Conservation (phyloP, 2,888 invertebrate species). For the Piscicola geometra region DNA sequence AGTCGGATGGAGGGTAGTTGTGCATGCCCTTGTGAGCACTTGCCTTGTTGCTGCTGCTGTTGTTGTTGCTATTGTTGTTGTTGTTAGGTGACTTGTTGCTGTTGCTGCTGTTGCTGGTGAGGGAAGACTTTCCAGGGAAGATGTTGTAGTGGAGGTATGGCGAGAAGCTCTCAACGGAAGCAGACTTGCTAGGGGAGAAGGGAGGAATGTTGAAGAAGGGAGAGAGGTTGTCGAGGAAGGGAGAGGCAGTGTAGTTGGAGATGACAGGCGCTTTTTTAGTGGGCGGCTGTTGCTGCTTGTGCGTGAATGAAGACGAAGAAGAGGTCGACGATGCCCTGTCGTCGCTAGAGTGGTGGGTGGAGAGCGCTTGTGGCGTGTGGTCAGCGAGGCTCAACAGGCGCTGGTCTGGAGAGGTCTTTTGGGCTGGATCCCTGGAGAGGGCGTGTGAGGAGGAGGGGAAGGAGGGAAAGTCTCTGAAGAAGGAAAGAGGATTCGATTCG, state of each 20-base stretch:
- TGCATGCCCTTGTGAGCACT: background rate
- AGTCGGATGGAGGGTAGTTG: background rate
- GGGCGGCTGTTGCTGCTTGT: background rate
- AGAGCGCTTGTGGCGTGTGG: background rate
- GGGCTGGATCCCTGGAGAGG: background rate
- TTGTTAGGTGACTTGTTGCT: background rate
- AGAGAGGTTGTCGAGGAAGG: slow-evolving; percentile 7
- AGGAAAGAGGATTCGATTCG: slow-evolving; percentile 2
- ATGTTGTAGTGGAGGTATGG: slow-evolving; percentile 5
- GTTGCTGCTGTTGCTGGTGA: background rate
- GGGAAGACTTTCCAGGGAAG: background rate
- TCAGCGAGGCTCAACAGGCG: background rate
- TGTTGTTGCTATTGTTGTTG: background rate
- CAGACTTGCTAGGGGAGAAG: slow-evolving; percentile 2
- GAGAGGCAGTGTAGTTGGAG: background rate
- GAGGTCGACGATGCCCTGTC: background rate
- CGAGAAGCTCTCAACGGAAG: background rate
- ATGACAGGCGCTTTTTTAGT: slow-evolving; percentile 3
- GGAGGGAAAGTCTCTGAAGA: slow-evolving; percentile 1
- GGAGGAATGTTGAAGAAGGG: slow-evolving; percentile 7
- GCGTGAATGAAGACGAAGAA: background rate
- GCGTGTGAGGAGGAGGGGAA: background rate
- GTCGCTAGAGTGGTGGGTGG: slow-evolving; percentile 1
- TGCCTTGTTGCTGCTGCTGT: background rate
- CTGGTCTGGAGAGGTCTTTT: slow-evolving; percentile 7